A percentile compares a stretch with the other conserved stretches of the same genome.
These are phyloP conservation scores for Tragulus kanchil DNA, from an alignment of 2,113 vertebrate species.

Conservation along the genomic window DNA sequence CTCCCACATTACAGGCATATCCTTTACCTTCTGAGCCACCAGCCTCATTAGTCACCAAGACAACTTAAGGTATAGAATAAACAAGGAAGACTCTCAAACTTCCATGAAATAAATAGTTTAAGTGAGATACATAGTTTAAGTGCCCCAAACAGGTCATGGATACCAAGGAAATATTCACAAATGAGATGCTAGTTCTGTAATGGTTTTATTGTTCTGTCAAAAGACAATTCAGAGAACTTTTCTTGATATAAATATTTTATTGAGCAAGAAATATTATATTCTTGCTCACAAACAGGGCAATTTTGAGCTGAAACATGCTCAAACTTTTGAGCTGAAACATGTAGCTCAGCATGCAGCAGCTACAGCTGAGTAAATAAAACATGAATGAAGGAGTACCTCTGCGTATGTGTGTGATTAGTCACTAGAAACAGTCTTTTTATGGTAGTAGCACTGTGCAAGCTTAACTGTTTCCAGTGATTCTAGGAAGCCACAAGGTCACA, in stretches of 20 bases:
- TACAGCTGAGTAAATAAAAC: neutral
- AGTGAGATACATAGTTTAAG: constrained; percentile 7
- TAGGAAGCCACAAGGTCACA: neutral
- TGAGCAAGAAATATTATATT: neutral
- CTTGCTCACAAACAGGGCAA: neutral
- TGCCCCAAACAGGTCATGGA: neutral
- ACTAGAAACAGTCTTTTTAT: neutral
- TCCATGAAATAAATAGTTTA: constrained; percentile 20
- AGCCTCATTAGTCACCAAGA: neutral
- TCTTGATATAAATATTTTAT: neutral
- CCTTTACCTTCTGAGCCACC: neutral
- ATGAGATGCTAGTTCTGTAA: constrained; percentile 1
- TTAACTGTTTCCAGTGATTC: neutral
- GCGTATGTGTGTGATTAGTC: neutral
- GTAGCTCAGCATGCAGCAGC: neutral
- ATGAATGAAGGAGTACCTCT: neutral
- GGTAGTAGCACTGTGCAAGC: neutral
- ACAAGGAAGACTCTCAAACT: constrained; percentile 27
- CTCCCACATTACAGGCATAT: too few species aligned
- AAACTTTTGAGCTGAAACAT: neutral
- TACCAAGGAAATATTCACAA: neutral
- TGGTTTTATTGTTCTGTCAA: neutral
- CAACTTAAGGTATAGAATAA: neutral
- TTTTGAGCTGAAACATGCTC: neutral
- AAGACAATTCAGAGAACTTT: neutral